Evolutionary conservation across 2,888 invertebrate genomes (phyloP).

Genomic region (Charanyca ferruginea): DNA sequence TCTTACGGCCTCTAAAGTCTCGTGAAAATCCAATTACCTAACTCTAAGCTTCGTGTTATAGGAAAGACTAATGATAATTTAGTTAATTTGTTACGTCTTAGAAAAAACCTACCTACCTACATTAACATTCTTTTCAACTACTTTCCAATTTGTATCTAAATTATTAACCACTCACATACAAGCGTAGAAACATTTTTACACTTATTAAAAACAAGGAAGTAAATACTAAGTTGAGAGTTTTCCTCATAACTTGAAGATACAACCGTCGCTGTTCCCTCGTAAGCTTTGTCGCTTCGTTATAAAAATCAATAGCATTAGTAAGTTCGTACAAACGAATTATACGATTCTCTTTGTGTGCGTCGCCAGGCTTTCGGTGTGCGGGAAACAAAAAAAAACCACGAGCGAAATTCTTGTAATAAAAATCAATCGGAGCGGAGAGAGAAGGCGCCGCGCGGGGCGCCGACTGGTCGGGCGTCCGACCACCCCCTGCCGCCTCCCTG

Average conservation of each 20-base stretch:
- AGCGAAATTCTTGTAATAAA: slow-evolving; percentile 91
- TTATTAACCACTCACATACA: background rate
- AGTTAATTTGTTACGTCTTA: background rate
- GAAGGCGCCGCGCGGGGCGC: slow-evolving; percentile 89
- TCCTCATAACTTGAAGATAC: slow-evolving; percentile 54
- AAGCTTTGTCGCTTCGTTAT: slow-evolving; percentile 85
- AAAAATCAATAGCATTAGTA: slow-evolving; percentile 91
- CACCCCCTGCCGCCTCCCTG: slow-evolving; percentile 72
- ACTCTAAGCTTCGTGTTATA: slow-evolving; percentile 19
- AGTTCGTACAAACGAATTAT: slow-evolving; percentile 91
- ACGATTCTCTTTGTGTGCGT: slow-evolving; percentile 88
- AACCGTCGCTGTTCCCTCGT: slow-evolving; percentile 63
- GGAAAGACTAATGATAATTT: background rate
- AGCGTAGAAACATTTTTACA: slow-evolving; percentile 11
- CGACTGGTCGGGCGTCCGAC: slow-evolving; percentile 84
- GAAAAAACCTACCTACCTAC: background rate
- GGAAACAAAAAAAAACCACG: slow-evolving; percentile 89
- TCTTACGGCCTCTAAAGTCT: slow-evolving; percentile 22
- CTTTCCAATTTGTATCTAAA: slow-evolving; percentile 3
- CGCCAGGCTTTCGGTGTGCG: slow-evolving; percentile 83
- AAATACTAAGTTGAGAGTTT: slow-evolving; percentile 35
- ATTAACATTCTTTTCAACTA: slow-evolving; percentile 17
- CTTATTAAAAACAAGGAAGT: slow-evolving; percentile 30
- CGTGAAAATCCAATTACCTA: slow-evolving; percentile 15
- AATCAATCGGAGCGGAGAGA: slow-evolving; percentile 91